Evolutionary conservation across 2,797 vertebrate species (phyloP).

Genomic region (Enteromius viviparus): DNA sequence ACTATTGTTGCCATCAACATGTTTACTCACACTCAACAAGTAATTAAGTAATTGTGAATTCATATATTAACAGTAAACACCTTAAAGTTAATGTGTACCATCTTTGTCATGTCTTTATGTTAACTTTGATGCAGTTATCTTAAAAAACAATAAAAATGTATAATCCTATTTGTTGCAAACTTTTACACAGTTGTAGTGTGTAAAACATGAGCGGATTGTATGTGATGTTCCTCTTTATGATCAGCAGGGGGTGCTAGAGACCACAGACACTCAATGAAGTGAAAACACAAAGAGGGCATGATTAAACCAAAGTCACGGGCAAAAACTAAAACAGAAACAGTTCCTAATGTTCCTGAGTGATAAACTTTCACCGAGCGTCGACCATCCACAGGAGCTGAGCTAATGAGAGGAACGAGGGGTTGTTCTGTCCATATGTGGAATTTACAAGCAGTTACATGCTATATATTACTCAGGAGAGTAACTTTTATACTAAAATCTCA

Average conservation of each 20-base stretch:
- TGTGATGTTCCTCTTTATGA: not conserved
- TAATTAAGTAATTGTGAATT: too few species aligned
- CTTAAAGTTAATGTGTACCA: too few species aligned
- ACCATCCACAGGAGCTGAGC: not conserved
- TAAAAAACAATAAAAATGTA: too few species aligned
- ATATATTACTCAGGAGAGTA: not conserved
- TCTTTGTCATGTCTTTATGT: too few species aligned
- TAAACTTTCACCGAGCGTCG: not conserved
- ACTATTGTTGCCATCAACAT: too few species aligned
- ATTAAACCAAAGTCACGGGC: not conserved
- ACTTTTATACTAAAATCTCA: not conserved
- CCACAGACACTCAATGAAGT: not conserved
- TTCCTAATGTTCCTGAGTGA: not conserved
- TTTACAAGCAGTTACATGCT: not conserved
- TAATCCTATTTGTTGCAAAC: too few species aligned
- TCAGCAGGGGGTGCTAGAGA: conserved; percentile 44
- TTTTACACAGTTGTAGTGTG: too few species aligned
- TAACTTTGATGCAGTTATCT: too few species aligned
- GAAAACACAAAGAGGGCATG: not conserved
- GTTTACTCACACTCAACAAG: too few species aligned
- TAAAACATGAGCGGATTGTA: not conserved
- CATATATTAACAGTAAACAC: too few species aligned
- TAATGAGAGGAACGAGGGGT: not conserved
- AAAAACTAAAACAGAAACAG: not conserved
- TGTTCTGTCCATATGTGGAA: not conserved